These are phyloP conservation scores for Drosophila miranda DNA, from an alignment of 1,140 invertebrate species.

Conservation along the genomic window DNA sequence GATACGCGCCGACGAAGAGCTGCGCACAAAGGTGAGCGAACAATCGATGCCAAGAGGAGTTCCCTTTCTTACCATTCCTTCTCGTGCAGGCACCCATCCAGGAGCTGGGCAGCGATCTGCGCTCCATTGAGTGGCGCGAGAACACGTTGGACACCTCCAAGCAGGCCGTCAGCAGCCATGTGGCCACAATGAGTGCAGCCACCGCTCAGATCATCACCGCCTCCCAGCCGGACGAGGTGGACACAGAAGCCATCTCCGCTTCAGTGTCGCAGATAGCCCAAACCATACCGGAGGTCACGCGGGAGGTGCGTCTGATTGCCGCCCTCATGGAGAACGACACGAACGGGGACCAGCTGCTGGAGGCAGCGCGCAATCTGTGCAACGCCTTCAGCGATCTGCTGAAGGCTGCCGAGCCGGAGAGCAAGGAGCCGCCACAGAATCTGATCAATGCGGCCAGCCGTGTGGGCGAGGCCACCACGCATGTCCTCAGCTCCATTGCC, in stretches of 20 bases:
- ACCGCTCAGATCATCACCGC: conserved; percentile 97
- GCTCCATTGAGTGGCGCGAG: conserved; percentile 96
- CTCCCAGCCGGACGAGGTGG: conserved; percentile 90
- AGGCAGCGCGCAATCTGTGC: conserved; percentile 96
- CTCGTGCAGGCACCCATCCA: conserved; percentile 86
- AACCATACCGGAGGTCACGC: conserved; percentile 97
- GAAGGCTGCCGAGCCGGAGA: conserved; percentile 96
- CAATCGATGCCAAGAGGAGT: neutral
- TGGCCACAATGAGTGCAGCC: conserved; percentile 99
- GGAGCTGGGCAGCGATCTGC: conserved; percentile 90
- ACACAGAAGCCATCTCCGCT: conserved; percentile 97
- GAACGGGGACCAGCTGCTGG: conserved; percentile 93
- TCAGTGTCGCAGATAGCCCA: conserved; percentile 98
- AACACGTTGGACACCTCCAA: conserved; percentile 97
- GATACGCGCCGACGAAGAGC: conserved; percentile 91
- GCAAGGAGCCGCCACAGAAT: conserved; percentile 95
- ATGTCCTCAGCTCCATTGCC: conserved; percentile 96
- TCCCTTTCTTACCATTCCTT: too few species aligned
- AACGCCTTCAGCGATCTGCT: conserved; percentile 97
- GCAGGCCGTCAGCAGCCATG: conserved; percentile 97
- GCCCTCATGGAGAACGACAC: conserved; percentile 94
- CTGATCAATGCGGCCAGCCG: conserved; percentile 96
- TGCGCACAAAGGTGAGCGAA: conserved; percentile 85
- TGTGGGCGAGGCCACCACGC: conserved; percentile 97
- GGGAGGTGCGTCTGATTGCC: conserved; percentile 96